Evolutionary conservation across 53 echinoderm and acorn worm species (phyloP), one percentile per base, ranked within the genome.

Genomic region (Temnopleurus reevesii): DNA sequence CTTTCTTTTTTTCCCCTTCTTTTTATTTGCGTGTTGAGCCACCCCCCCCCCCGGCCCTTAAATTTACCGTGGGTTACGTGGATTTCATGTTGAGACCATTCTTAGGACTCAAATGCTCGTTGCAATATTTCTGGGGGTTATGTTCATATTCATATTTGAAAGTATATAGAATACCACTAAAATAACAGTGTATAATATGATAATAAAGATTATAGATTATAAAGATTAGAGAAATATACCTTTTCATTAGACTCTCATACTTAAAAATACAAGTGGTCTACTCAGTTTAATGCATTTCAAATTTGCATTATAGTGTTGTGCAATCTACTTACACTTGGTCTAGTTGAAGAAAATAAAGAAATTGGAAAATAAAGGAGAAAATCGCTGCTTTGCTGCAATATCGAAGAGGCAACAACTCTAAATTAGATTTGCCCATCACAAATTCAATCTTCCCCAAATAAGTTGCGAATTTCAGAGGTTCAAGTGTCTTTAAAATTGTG

Each of bases 341-440:
- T 36, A 71, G 23, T 4, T n/a, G 3, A 41, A 21, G n/a, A 43
- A n/a, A 2, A n/a, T 41, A 56, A 9, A 41, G 41, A 21, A 38
- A 13, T 15, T n/a, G 28, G 41, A 19, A 21, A 21, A 2, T 26
- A n/a, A n/a, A 53, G 15, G 3, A 66, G 71, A 61, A 63, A 71
- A 71, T 41, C n/a, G 0, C 71, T 71, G n/a, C n/a, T n/a, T 71
- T 41, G 21, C 71, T 71, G 35, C 71, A 71, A 71, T n/a, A 41
- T 49, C 41, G 71, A 0, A 71, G 71, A 71, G 43, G 21, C 41
- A 71, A 43, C 71, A 41, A 41, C 19, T n/a, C n/a, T 12, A 71
- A 71, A 71, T 71, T 71, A 71, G 71, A 71, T 71, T 71, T 71
- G 36, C 71, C 12, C 12, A n/a, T 38, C 19, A 71, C 71, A 71